phyloP scores from a whole-genome alignment of 1,140 invertebrate species.

The Hestina assimilis region DNA sequence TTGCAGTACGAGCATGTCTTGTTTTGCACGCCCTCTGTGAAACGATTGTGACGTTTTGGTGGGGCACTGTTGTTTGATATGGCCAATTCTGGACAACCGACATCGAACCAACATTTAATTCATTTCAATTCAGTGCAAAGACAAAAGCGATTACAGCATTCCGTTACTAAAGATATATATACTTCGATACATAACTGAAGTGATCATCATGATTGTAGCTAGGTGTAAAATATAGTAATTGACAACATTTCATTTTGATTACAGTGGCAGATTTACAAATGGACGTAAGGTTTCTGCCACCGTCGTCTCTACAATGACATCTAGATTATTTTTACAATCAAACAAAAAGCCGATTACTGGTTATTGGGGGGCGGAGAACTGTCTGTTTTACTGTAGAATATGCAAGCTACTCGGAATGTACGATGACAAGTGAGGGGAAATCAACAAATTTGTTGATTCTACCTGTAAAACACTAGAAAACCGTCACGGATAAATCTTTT shows the following conservation, averaged over 20 bases:
- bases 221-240: constrained; percentile 35
- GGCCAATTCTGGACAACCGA: constrained; percentile 83
- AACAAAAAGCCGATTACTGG: no score
- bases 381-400: no score
- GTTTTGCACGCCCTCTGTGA: constrained; percentile 81
- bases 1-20: constrained; percentile 85
- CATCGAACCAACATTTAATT: constrained; percentile 64
- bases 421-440: no score
- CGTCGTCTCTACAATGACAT: no score
- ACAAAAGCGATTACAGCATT: constrained; percentile 47
- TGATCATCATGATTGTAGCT: constrained; percentile 72
- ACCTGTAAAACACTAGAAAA: no score
- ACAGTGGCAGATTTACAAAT: neutral
- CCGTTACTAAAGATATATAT: constrained; percentile 21
- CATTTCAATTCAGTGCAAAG: constrained; percentile 24
- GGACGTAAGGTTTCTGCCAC: no score
- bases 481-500: no score
- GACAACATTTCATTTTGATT: constrained; percentile 29
- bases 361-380: no score
- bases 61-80: constrained; percentile 86
- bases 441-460: no score
- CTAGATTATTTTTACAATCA: no score
- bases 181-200: constrained; percentile 78
- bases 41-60: constrained; percentile 79
- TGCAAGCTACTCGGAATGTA: no score